Conservation (phyloP, 2,797 vertebrate genomes). For the Sebastes taczanowskii region DNA sequence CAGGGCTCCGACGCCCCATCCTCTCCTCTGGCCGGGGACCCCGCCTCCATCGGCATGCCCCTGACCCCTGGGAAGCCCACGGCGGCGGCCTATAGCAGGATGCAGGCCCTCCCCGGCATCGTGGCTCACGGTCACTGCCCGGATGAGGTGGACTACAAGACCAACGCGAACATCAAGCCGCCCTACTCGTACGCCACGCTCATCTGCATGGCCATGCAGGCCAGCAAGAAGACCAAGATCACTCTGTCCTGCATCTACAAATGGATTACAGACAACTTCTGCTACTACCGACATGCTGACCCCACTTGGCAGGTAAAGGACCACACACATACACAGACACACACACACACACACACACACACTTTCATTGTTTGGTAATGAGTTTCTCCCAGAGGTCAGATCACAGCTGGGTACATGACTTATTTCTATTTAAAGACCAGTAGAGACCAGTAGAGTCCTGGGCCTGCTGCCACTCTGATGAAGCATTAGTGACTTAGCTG, state of each 20-base stretch:
- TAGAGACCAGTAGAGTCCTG: not conserved
- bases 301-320: conserved; percentile 95
- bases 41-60: conserved; percentile 89
- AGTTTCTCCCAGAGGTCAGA: not conserved
- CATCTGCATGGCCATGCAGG: conserved; percentile 99
- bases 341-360: conserved; percentile 1
- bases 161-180: conserved; percentile 89
- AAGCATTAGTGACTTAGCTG: conserved; percentile 33
- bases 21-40: conserved; percentile 92
- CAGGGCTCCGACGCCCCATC: conserved; percentile 85
- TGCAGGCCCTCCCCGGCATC: conserved; percentile 71
- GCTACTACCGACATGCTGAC: conserved; percentile 94
- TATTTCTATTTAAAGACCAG: not conserved
- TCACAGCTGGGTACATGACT: conserved; percentile 10
- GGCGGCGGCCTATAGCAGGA: conserved; percentile 86
- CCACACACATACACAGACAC: conserved; percentile 2
- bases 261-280: conserved; percentile 99
- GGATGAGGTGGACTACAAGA: conserved; percentile 93
- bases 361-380: conserved; percentile 9
- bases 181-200: conserved; percentile 96
- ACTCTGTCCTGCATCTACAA: conserved; percentile 96
- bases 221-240: conserved; percentile 93
- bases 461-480: conserved; percentile 46
- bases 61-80: conserved; percentile 91
- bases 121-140: conserved; percentile 85